phyloP scores from a whole-genome alignment of 2,113 vertebrate species.

The Chamaetylas fuelleborni region DNA sequence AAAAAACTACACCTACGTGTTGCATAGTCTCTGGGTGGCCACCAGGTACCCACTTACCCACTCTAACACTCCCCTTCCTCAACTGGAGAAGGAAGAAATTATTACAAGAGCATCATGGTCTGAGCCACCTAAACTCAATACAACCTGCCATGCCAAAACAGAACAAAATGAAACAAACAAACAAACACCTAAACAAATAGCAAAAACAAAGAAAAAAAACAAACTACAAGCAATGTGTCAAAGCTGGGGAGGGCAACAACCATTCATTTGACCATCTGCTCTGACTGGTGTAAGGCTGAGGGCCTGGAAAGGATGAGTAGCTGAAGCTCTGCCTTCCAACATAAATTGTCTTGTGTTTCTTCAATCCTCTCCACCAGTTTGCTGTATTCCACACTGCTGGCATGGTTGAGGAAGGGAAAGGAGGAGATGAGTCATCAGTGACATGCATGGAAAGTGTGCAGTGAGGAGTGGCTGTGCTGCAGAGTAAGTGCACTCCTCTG shows the following conservation, averaged over 20 bases:
- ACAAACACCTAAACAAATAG: neutral
- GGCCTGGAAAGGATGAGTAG: neutral
- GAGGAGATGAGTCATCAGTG: neutral
- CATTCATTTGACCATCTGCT: neutral
- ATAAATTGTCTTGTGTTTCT: neutral
- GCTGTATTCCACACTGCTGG: neutral
- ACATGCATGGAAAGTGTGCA: neutral
- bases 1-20: neutral
- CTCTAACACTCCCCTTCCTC: neutral
- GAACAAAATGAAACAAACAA: neutral
- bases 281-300: neutral
- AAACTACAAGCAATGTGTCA: neutral
- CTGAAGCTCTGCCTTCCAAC: neutral
- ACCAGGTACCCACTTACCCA: neutral
- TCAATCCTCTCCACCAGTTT: neutral
- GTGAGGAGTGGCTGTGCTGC: neutral
- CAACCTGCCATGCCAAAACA: neutral
- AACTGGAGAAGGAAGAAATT: neutral
- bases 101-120: accelerated
- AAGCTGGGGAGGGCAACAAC: neutral
- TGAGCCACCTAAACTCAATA: neutral
- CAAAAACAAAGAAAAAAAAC: neutral
- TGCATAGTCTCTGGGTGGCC: neutral
- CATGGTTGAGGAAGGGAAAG: neutral
- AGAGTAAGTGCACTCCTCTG: neutral